Base-by-base conservation (phyloP, 2,113 vertebrate species). In the Regulus satrapa region DNA sequence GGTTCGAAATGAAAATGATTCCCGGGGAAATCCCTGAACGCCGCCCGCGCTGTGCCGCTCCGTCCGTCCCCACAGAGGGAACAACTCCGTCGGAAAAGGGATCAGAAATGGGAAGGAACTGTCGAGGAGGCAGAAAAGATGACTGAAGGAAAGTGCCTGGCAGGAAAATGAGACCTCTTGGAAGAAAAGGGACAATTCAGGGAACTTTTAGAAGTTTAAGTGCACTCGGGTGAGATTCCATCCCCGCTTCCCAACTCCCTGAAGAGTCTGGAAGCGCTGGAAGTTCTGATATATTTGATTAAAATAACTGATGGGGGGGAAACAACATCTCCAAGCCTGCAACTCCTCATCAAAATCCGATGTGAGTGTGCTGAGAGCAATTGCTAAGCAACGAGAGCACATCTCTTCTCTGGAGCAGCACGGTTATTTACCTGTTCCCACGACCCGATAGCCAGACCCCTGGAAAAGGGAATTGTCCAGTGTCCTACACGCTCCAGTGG, bases 331-430 rank as follows among this genome's bases (percentile, higher is more conserved):
- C 28, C 55, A 69, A 58, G 59, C 24, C 18, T 14, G 32, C 12
- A 41, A 14, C 18, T 73, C 75, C 86, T 81, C 61, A 66, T 26
- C 59, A 21, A 31, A 29, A 67, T 29, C 77, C 52, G n/a, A 31
- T 64, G 67, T 43, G 19, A 26, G 3, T 12, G 51, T n/a, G 66
- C 38, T 41, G 69, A 76, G 32, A 78, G 71, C 67, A 92, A 97
- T 85, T 93, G 95, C 85, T 87, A 95, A 96, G 87, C 80, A 97
- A 96, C 66, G 43, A 51, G 63, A 79, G 79, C 10, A 34, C 55
- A 34, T 25, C 69, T 40, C 56, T 49, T 56, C n/a, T 25, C 51
- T 58, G 71, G 14, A 20, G 41, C 25, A 92, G 58, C 34, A 36
- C 68, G 72, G 26, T 51, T 77, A 63, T 93, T 94, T 93, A 94